phyloP scores from a whole-genome alignment of 2,113 vertebrate genomes.

The Camarhynchus parvulus region DNA sequence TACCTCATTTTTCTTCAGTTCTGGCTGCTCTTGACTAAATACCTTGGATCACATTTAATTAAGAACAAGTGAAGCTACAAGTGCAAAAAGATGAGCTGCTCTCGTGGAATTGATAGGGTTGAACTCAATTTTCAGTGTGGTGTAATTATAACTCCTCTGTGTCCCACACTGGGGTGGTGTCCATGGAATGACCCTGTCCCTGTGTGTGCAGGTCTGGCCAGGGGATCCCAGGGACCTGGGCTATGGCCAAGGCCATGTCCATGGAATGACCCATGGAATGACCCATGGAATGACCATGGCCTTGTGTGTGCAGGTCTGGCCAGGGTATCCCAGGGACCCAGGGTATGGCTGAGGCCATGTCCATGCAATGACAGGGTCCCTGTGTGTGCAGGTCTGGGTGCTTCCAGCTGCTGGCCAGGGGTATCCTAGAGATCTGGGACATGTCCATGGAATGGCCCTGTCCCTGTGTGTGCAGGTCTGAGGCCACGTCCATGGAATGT shows the following conservation, averaged over 20 bases:
- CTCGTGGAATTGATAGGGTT: background rate
- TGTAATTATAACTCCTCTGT: background rate
- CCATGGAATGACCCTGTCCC: background rate
- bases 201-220: slow-evolving; percentile 68
- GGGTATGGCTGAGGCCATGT: slow-evolving; percentile 72
- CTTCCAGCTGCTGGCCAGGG: too few species aligned
- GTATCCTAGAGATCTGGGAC: too few species aligned
- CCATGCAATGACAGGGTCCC: background rate
- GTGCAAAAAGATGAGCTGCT: background rate
- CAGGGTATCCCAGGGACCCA: slow-evolving; percentile 84
- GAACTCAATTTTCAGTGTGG: background rate
- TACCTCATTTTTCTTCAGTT: background rate
- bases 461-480: slow-evolving; percentile 67
- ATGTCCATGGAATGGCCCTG: background rate
- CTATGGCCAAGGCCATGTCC: background rate
- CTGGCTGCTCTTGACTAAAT: background rate
- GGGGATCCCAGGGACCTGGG: too few species aligned
- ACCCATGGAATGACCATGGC: too few species aligned
- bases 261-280: too few species aligned
- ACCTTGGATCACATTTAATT: background rate
- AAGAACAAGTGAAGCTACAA: background rate
- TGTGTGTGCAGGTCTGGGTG: too few species aligned
- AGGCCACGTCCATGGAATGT: slow-evolving; percentile 9
- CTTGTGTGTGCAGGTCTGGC: slow-evolving; percentile 69
- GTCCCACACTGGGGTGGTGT: background rate